Base-by-base conservation (phyloP, 1,140 invertebrate species). In the Zaprionus kolodkinae region DNA sequence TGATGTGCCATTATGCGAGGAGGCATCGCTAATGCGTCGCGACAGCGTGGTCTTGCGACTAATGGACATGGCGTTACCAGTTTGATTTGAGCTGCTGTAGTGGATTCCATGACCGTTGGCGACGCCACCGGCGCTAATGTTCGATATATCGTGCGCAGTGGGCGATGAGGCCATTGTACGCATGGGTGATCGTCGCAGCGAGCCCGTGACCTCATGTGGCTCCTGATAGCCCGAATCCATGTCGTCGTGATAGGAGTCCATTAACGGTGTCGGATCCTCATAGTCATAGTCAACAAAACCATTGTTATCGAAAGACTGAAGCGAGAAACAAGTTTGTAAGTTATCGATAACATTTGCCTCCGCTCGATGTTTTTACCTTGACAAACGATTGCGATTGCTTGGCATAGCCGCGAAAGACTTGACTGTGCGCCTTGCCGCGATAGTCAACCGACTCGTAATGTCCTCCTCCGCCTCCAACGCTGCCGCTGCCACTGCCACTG, bases 381-480 rank as follows among this genome's bases (percentile, higher is more conserved):
- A 89, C 84, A 73, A 88, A 84, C 0, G 84, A 78, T 61, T 88
- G 84, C 6, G 84, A 78, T 9, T 81, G 81, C 62, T 92, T 91
- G 6, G 79, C 79, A 61, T 87, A 87, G 48, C 91, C 91, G 9
- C 89, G 79, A 65, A 87, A 88, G 0, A 90, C 76, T 52, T 82
- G 80, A 71, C 71, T 91, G 35, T 85, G 88, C 4, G 84, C 79
- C 78, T 92, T 92, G 56, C 84, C 57, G 35, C 87, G 81, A 68
- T 92, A 91, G 17, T 95, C 96, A 7, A 96, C 95, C 25, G 95
- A 96, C 87, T 96, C 96, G 85, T 96, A 96, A 78, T 96, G 96
- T 36, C 96, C 40, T 9, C 40, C 40, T 15, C 40, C 40, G 6
- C 40, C 40, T 45, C 40, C 40, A 0, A 45, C 6, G n/a, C 40